Percentiles rank a stretch among this genome's conserved stretches.
phyloP scores from a whole-genome alignment of 37 sponge, comb jelly and placozoan genomes.

The Dysidea cf. avara region DNA sequence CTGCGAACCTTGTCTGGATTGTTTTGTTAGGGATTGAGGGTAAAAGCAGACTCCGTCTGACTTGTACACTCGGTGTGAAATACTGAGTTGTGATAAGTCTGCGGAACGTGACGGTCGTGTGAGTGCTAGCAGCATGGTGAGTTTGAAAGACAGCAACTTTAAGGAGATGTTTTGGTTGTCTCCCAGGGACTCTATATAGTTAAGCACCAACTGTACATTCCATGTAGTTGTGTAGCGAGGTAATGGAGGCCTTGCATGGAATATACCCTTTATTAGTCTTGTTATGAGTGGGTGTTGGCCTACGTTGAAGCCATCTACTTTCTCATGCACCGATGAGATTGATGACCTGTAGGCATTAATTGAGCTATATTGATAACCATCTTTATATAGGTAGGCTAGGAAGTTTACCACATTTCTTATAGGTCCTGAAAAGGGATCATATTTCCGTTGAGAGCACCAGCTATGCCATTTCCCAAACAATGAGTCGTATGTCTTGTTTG shows the following conservation, averaged over 20 bases:
- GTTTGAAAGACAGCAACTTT: neutral
- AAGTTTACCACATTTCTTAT: no score
- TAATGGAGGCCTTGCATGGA: neutral
- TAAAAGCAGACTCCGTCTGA: constrained; percentile 25
- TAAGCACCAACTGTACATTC: constrained; percentile 4
- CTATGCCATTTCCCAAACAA: constrained; percentile 20
- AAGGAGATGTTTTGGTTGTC: neutral
- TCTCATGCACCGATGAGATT: constrained; percentile 14
- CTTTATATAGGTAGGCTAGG: no score
- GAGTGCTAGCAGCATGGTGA: constrained; percentile 6
- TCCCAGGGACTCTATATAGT: neutral
- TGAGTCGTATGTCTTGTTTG: constrained; percentile 14
- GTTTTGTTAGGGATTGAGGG: neutral
- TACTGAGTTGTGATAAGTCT: neutral
- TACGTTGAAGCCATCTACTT: constrained; percentile 5
- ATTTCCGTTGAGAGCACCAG: constrained; percentile 33
- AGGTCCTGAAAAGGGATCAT: constrained; percentile 20
- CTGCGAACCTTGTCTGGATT: no score
- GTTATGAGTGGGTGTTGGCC: constrained; percentile 26
- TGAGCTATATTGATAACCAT: no score
- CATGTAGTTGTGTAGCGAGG: neutral
- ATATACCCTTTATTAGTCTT: constrained; percentile 16
- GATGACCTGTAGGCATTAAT: no score
- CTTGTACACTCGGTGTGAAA: neutral
- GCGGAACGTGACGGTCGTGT: constrained; percentile 12